Evolutionary conservation across 2,888 invertebrate genomes (phyloP).

Genomic region (Apamea epomidion): DNA sequence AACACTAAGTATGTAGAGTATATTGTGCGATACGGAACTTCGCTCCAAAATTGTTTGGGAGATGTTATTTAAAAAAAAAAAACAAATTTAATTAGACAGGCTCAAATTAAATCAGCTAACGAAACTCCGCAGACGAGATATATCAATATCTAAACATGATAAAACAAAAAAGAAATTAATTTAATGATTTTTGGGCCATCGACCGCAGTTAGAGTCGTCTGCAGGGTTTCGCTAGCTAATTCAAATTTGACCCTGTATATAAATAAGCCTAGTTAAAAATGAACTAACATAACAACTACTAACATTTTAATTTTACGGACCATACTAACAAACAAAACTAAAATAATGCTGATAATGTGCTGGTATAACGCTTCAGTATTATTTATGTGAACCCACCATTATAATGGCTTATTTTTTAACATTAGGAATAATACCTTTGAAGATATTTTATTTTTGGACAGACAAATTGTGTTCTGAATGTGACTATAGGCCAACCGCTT

Average conservation of each 20-base stretch:
- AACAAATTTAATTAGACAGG: neutral
- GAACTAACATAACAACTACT: slow-evolving; percentile 11
- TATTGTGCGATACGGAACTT: neutral
- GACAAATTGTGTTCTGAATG: neutral
- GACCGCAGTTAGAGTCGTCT: neutral
- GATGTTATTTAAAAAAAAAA: neutral
- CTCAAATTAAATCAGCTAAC: neutral
- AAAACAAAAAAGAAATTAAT: neutral
- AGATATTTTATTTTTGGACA: slow-evolving; percentile 29
- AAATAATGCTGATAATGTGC: slow-evolving; percentile 16
- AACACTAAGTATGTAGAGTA: neutral
- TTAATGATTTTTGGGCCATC: too few species aligned
- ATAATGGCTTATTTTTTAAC: slow-evolving; percentile 9
- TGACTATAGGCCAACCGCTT: neutral
- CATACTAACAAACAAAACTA: slow-evolving; percentile 21
- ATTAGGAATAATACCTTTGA: neutral
- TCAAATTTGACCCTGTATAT: neutral
- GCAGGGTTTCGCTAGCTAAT: neutral
- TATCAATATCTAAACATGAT: too few species aligned
- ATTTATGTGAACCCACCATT: slow-evolving; percentile 41
- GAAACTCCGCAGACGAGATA: neutral
- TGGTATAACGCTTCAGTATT: slow-evolving; percentile 39
- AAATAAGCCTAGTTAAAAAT: slow-evolving; percentile 6
- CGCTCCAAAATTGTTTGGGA: neutral
- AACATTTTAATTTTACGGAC: slow-evolving; percentile 22